A percentile compares a stretch with the other conserved stretches of the same genome.
Conservation (phyloP, 1,140 invertebrate species). For the Drosophila malerkotliana region DNA sequence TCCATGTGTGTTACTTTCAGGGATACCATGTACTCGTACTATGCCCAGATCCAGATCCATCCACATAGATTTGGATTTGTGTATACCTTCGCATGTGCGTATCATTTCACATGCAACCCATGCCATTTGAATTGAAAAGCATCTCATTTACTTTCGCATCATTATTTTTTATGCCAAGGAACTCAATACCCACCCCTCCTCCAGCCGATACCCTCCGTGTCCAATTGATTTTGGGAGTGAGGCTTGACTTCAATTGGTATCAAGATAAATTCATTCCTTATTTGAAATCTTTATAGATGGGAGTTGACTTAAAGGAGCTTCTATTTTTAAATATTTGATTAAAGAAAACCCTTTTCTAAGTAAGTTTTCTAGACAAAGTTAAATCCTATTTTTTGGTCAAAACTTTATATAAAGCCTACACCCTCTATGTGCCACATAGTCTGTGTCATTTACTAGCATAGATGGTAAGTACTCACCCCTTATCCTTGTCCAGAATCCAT, state of each 20-base stretch:
- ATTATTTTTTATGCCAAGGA: conserved; percentile 54
- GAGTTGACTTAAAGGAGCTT: background rate
- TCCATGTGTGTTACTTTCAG: conserved; percentile 62
- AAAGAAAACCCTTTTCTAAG: background rate
- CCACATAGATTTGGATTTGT: conserved; percentile 32
- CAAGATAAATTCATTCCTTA: background rate
- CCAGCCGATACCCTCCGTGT: conserved; percentile 13
- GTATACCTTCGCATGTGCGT: conserved; percentile 37
- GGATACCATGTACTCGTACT: conserved; percentile 24
- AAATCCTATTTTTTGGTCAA: background rate
- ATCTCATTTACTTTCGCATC: conserved; percentile 66
- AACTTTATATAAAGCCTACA: conserved; percentile 1
- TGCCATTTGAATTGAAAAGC: conserved; percentile 45
- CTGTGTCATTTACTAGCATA: conserved; percentile 2
- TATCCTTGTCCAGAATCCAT: background rate
- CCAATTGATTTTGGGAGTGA: conserved; percentile 33
- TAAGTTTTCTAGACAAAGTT: background rate
- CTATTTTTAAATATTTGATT: too few species aligned
- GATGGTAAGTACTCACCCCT: conserved; percentile 27
- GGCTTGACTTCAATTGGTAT: background rate
- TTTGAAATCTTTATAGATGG: background rate
- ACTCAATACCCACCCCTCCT: conserved; percentile 1
- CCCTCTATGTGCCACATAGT: conserved; percentile 5
- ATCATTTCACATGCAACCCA: conserved; percentile 40
- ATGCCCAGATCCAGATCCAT: conserved; percentile 26